Base-by-base conservation (phyloP, 2,888 invertebrate genomes). In the Conistra vaccinii region DNA sequence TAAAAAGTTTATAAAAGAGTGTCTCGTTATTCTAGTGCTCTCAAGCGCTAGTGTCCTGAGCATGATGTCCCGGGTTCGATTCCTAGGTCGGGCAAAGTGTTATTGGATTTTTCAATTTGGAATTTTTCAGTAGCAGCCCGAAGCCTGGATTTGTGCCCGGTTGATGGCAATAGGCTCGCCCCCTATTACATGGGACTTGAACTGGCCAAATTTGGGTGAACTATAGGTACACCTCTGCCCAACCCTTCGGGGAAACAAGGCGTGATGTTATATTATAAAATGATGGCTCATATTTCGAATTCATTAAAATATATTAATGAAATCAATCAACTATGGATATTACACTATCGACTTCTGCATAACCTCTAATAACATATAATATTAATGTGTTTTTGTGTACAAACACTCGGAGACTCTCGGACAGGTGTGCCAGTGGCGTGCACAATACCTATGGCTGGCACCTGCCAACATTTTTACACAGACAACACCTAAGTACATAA, bases 381-480 rank as follows among this genome's bases (percentile, higher is more conserved):
- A 76, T 69, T 62, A 73, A 82, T 71, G 55, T 72, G 60, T 73
- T 83, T 73, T 81, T 66, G 66, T 73, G 63, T 53, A 63, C 48
- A 57, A 72, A 78, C 79, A 79, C 71, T 51, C 62, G 12, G 75
- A 61, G 65, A 66, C 45, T 51, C 29, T 58, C 26, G 77, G 65
- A 85, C 85, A 85, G 86, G 84, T 85, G 85, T 69, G 66, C 67
- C 45, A 29, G 58, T 63, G 42, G 80, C 75, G 66, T 84, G 86
- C 80, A 78, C 78, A 67, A 74, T 84, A 84, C 74, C 77, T 61
- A 51, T 61, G 60, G 73, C 68, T 23, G 51, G 67, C 86, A 85
- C 76, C 85, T 85, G 85, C 84, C 78, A 75, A 67, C 76, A 77
- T 68, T 68, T 71, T 73, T 39, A 67, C 65, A 73, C 80, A 69